Evolutionary conservation across 2,113 vertebrate genomes (phyloP).

Genomic region (Epinephelus lanceolatus): DNA sequence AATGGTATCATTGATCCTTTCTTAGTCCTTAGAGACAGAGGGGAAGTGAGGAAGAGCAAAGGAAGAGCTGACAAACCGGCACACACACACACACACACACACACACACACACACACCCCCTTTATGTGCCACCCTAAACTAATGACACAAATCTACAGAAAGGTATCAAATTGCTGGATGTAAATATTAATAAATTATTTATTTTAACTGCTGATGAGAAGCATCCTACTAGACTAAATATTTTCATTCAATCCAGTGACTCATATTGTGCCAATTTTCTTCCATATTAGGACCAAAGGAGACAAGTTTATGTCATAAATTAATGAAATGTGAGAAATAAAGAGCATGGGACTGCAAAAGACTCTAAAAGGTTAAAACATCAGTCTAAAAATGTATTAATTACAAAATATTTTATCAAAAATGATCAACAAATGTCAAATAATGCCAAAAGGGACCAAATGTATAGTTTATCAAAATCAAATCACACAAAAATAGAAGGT

Average conservation of each 20-base stretch:
- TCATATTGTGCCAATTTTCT: background rate
- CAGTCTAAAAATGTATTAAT: background rate
- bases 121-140: conserved; percentile 21
- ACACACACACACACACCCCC: background rate
- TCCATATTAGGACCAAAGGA: background rate
- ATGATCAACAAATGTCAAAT: background rate
- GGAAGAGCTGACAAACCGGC: conserved; percentile 56
- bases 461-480: background rate
- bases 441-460: background rate
- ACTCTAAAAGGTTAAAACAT: background rate
- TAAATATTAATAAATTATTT: background rate
- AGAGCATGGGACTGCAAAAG: background rate
- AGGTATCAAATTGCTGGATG: background rate
- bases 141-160: conserved; percentile 52
- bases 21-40: conserved; percentile 6
- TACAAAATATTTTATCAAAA: background rate
- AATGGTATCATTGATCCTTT: conserved; percentile 74
- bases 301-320: background rate
- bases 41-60: background rate
- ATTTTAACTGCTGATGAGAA: background rate
- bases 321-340: background rate
- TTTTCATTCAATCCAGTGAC: conserved; percentile 1
- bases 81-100: conserved; percentile 1
- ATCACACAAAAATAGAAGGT: background rate
- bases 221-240: background rate